Conservation (phyloP, 2,797 vertebrate species). For the Platalea minor region DNA sequence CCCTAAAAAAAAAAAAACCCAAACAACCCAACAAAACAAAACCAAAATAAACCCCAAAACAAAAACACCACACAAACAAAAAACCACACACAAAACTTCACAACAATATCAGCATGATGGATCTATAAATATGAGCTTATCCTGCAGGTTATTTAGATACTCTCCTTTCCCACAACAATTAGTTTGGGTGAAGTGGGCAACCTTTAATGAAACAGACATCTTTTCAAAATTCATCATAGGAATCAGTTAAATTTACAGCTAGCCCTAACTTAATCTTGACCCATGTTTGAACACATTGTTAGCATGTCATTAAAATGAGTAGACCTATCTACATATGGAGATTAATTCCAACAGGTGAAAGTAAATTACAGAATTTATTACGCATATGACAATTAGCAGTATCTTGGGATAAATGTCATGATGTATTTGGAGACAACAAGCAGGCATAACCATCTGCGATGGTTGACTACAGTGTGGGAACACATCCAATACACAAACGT, state of each 20-base stretch:
- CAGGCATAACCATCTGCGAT: neutral
- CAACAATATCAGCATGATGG: neutral
- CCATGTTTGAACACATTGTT: neutral
- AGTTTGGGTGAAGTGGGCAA: neutral
- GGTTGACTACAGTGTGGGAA: neutral
- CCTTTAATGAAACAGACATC: neutral
- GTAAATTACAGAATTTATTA: neutral
- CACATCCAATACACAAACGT: neutral
- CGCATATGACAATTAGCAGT: neutral
- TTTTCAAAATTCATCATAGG: neutral
- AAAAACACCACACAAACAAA: neutral
- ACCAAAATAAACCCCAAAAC: neutral
- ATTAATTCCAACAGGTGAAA: neutral
- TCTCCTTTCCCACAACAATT: neutral
- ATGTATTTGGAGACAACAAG: neutral
- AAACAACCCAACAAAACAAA: neutral
- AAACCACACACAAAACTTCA: neutral
- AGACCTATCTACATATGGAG: neutral
- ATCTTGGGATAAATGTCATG: neutral
- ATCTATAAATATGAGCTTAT: neutral
- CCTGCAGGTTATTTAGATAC: neutral
- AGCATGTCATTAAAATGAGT: neutral
- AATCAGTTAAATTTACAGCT: neutral
- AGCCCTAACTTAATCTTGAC: neutral
- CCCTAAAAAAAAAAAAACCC: neutral